phyloP scores from a whole-genome alignment of 2,888 invertebrate genomes.

The Deilephila elpenor region DNA sequence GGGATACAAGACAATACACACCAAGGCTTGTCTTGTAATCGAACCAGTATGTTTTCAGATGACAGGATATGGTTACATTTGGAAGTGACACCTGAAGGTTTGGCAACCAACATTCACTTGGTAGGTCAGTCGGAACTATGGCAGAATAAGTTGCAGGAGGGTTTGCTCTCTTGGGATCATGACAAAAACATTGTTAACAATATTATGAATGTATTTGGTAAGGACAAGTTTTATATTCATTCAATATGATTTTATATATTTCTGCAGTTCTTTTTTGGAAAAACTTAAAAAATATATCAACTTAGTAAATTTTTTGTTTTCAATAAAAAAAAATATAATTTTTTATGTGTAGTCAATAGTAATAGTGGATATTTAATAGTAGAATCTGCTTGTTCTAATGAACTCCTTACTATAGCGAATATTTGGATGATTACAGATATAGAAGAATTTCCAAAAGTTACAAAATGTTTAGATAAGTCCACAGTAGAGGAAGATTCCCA shows the following conservation, averaged over 20 bases:
- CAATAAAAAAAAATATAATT: too few relatives aligned
- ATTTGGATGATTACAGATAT: constrained; percentile 52
- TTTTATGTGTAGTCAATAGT: too few relatives aligned
- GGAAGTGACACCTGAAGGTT: constrained; percentile 68
- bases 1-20: too few relatives aligned
- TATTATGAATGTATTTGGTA: constrained; percentile 70
- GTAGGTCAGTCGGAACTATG: constrained; percentile 67
- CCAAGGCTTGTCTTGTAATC: neutral
- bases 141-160: constrained; percentile 66
- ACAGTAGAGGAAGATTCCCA: constrained; percentile 32
- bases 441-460: constrained; percentile 47
- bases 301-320: too few relatives aligned
- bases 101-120: constrained; percentile 68
- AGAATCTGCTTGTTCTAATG: too few relatives aligned
- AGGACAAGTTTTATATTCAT: constrained; percentile 32
- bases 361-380: too few relatives aligned
- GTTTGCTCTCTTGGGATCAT: constrained; percentile 72
- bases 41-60: constrained; percentile 54
- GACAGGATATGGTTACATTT: constrained; percentile 73
- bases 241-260: neutral
- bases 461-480: constrained; percentile 27
- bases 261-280: too few relatives aligned
- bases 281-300: too few relatives aligned
- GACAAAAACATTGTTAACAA: constrained; percentile 74
- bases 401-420: too few relatives aligned